Evolutionary conservation across 2,888 invertebrate genomes (phyloP).

Genomic region (Deilephila elpenor): DNA sequence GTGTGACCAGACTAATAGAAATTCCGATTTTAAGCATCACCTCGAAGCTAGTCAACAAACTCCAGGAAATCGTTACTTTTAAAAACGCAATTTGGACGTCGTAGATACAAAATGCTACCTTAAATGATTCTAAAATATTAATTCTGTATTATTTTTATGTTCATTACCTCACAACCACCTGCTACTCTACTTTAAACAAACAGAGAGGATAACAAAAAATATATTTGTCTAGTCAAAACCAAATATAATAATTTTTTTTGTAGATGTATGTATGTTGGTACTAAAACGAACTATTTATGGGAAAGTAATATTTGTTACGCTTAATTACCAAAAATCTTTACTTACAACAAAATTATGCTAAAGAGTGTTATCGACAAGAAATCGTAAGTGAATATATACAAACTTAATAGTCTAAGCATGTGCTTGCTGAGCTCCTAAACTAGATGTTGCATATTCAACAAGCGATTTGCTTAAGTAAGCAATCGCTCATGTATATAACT

Average conservation of each 20-base stretch:
- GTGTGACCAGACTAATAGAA: no score
- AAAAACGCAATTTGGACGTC: neutral
- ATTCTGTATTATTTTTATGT: neutral
- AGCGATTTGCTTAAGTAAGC: conserved; percentile 83
- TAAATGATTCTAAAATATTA: neutral
- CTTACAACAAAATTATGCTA: neutral
- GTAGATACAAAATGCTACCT: neutral
- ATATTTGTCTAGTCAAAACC: neutral
- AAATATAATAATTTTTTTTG: neutral
- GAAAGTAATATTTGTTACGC: no score
- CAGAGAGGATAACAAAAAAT: conserved; percentile 7
- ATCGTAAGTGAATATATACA: conserved; percentile 61
- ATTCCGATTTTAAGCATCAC: neutral
- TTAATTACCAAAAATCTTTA: no score
- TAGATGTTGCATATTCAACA: conserved; percentile 83
- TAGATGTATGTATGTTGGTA: neutral
- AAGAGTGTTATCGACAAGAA: conserved; percentile 53
- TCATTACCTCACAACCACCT: conserved; percentile 5
- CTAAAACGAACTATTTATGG: no score
- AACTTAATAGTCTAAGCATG: conserved; percentile 82
- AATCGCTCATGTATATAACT: conserved; percentile 78
- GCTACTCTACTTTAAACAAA: conserved; percentile 12
- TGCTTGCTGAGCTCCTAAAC: conserved; percentile 81
- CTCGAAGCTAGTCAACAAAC: neutral
- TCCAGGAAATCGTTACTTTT: neutral